Evolutionary conservation across 53 echinoderm and acorn worm genomes (phyloP).

Genomic region (Paracentrotus lividus): DNA sequence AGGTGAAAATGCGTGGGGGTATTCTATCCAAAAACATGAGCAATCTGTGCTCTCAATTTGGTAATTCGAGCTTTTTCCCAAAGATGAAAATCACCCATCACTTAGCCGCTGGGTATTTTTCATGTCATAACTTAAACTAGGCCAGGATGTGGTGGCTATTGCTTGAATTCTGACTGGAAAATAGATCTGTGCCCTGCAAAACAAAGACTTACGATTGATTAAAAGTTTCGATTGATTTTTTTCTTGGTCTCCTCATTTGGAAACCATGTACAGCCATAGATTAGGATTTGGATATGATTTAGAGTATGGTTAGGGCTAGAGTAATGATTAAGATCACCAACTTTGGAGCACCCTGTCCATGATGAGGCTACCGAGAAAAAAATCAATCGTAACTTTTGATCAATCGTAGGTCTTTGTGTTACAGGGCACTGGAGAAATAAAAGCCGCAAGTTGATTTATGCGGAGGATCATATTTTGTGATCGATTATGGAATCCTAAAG

Average conservation of each 20-base stretch:
- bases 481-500: slow-evolving; percentile 26
- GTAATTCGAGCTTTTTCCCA: neutral
- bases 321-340: too few relatives aligned
- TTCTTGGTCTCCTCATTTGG: too few relatives aligned
- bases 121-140: neutral
- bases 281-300: too few relatives aligned
- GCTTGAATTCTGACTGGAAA: slow-evolving; percentile 20
- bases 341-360: too few relatives aligned
- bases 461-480: slow-evolving; percentile 5
- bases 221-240: too few relatives aligned
- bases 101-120: slow-evolving; percentile 11
- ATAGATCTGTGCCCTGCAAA: too few relatives aligned
- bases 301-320: too few relatives aligned
- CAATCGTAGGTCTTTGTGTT: too few relatives aligned
- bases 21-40: neutral
- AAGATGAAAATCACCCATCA: slow-evolving; percentile 33
- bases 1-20: neutral
- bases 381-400: too few relatives aligned
- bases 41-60: slow-evolving; percentile 24
- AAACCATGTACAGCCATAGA: too few relatives aligned
- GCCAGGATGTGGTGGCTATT: slow-evolving; percentile 4
- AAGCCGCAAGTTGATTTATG: neutral
- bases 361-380: too few relatives aligned
- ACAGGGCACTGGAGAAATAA: neutral
- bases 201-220: too few relatives aligned